A percentile compares a stretch with the other conserved stretches of the same genome.
These are phyloP conservation scores for Agonopterix heracliana DNA, from an alignment of 2,888 invertebrate species.

Conservation along the genomic window DNA sequence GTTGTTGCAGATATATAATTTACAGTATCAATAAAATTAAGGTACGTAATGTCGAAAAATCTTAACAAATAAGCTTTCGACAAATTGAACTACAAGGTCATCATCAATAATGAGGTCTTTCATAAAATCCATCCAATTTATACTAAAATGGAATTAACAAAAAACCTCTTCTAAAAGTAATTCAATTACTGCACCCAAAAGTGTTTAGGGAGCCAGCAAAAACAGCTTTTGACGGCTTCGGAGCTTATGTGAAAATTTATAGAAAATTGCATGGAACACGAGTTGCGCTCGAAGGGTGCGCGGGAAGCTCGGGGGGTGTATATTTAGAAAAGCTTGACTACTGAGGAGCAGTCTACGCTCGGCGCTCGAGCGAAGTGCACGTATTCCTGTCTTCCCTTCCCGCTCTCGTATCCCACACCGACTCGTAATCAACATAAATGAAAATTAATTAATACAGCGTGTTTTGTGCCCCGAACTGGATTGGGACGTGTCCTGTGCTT, in stretches of 20 bases:
- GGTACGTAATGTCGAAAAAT: no score
- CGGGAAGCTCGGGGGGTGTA: constrained; percentile 65
- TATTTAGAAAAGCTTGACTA: constrained; percentile 63
- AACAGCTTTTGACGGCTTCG: constrained; percentile 72
- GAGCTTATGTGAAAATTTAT: constrained; percentile 73
- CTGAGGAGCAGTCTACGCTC: constrained; percentile 50
- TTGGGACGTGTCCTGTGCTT: constrained; percentile 46
- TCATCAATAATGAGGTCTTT: no score
- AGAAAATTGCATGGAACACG: constrained; percentile 71
- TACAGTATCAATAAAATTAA: no score
- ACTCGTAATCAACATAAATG: constrained; percentile 55
- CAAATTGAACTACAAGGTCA: no score
- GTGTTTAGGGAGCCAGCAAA: constrained; percentile 48
- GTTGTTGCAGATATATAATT: no score
- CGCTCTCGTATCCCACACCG: constrained; percentile 38
- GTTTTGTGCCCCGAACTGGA: constrained; percentile 58
- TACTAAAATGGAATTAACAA: background rate
- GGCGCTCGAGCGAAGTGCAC: constrained; percentile 46
- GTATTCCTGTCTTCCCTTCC: constrained; percentile 27
- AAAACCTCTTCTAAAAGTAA: constrained; percentile 41
- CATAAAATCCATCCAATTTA: no score
- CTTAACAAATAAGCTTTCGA: no score
- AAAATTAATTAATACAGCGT: constrained; percentile 49
- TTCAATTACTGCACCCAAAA: constrained; percentile 58
- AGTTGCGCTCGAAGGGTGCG: constrained; percentile 62